Conservation (phyloP, 2,113 vertebrate species). For the Proterorhinus semilunaris region DNA sequence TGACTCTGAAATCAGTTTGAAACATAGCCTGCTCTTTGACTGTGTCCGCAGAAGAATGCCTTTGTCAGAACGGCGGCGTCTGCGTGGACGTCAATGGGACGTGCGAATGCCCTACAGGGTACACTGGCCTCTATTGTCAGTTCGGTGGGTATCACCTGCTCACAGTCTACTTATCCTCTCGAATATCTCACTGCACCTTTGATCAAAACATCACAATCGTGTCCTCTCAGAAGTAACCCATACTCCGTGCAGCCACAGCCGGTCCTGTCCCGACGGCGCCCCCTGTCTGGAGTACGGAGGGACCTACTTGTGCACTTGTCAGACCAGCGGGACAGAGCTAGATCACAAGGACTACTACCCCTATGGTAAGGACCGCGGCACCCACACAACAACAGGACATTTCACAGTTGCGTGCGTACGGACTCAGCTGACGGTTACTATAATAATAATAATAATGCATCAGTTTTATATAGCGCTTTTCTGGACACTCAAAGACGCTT, state of each 20-base stretch:
- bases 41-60: constrained; percentile 77
- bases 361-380: constrained; percentile 60
- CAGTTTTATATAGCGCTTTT: too few relatives aligned
- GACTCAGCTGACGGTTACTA: constrained; percentile 34
- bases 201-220: constrained; percentile 20
- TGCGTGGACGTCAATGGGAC: constrained; percentile 85
- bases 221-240: constrained; percentile 86
- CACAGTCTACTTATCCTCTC: constrained; percentile 33
- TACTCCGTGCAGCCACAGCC: constrained; percentile 88
- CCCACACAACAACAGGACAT: constrained; percentile 17
- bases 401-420: constrained; percentile 25
- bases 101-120: constrained; percentile 90
- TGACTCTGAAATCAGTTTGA: too few relatives aligned
- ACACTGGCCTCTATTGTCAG: constrained; percentile 91
- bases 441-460: too few relatives aligned
- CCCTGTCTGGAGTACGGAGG: constrained; percentile 93
- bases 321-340: constrained; percentile 71
- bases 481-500: too few relatives aligned
- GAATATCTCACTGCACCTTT: constrained; percentile 34
- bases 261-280: constrained; percentile 88
- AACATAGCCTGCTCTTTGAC: constrained; percentile 3
- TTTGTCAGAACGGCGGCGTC: constrained; percentile 88
- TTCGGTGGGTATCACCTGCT: constrained; percentile 81
- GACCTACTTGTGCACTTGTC: constrained; percentile 93
- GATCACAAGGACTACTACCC: constrained; percentile 85